Conservation (phyloP, 2,888 invertebrate genomes). For the Tipula confusa region DNA sequence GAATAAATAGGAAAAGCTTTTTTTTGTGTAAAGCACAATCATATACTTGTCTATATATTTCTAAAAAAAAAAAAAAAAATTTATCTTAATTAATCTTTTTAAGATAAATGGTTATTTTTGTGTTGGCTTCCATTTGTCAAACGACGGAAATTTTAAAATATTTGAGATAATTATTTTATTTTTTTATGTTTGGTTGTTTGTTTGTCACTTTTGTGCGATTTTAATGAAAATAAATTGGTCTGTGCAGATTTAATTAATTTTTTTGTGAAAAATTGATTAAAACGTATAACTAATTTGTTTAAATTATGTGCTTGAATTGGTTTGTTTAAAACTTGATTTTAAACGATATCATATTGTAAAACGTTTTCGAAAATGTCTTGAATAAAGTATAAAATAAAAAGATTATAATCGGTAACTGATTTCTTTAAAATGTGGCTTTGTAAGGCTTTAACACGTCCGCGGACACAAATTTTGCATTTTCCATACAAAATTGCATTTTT, state of each 20-base stretch:
- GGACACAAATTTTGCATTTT: too few relatives aligned
- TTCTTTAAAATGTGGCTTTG: too few relatives aligned
- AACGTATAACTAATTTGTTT: not conserved
- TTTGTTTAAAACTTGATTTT: too few relatives aligned
- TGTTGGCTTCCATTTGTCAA: not conserved
- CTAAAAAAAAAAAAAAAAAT: not conserved
- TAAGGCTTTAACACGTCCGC: too few relatives aligned
- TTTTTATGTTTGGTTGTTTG: not conserved
- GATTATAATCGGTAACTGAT: too few relatives aligned
- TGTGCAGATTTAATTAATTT: not conserved
- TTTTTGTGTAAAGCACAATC: not conserved
- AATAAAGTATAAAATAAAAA: too few relatives aligned
- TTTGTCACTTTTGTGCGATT: not conserved
- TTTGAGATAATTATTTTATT: not conserved
- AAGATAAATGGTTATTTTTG: not conserved
- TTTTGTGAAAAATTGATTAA: not conserved
- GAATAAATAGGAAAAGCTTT: not conserved
- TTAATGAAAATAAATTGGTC: conserved; percentile 20
- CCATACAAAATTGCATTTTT: too few relatives aligned
- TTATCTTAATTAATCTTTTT: conserved; percentile 9
- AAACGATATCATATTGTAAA: too few relatives aligned
- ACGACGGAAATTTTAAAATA: not conserved
- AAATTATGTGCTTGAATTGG: too few relatives aligned
- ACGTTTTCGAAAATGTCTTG: too few relatives aligned
- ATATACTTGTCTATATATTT: not conserved